Conservation (phyloP, 2,888 invertebrate species). For the Cordylochernes scorpioides region DNA sequence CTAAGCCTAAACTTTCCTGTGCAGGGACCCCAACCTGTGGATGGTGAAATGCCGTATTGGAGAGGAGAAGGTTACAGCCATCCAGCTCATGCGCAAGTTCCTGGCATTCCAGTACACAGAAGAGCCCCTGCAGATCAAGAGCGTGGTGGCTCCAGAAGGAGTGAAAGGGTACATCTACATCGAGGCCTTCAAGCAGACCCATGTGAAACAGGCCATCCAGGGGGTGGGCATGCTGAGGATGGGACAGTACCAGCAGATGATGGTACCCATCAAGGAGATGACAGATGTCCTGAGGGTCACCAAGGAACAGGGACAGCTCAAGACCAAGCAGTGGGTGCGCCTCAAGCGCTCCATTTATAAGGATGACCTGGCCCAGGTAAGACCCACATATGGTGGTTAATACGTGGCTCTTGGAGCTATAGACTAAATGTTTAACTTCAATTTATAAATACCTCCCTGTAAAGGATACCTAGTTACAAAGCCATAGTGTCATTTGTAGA, state of each 20-base stretch:
- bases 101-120: conserved; percentile 54
- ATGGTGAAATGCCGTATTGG: conserved; percentile 95
- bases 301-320: conserved; percentile 74
- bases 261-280: conserved; percentile 99
- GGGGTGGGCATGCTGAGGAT: conserved; percentile 69
- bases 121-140: conserved; percentile 60
- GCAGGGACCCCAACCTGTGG: conserved; percentile 92
- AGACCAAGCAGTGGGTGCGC: conserved; percentile 87
- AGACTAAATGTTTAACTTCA: too few relatives aligned
- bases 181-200: conserved; percentile 91
- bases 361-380: conserved; percentile 70
- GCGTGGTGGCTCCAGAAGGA: conserved; percentile 82
- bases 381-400: too few relatives aligned
- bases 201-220: conserved; percentile 78
- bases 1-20: too few relatives aligned
- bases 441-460: too few relatives aligned
- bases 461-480: too few relatives aligned
- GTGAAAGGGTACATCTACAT: conserved; percentile 95
- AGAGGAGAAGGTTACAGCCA: conserved; percentile 75
- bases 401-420: too few relatives aligned
- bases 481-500: too few relatives aligned
- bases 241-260: conserved; percentile 80
- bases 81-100: conserved; percentile 82
- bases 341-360: conserved; percentile 54
- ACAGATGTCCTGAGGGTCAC: conserved; percentile 89